phyloP scores from a whole-genome alignment of 2,797 vertebrate species.

The Gouania willdenowi region DNA sequence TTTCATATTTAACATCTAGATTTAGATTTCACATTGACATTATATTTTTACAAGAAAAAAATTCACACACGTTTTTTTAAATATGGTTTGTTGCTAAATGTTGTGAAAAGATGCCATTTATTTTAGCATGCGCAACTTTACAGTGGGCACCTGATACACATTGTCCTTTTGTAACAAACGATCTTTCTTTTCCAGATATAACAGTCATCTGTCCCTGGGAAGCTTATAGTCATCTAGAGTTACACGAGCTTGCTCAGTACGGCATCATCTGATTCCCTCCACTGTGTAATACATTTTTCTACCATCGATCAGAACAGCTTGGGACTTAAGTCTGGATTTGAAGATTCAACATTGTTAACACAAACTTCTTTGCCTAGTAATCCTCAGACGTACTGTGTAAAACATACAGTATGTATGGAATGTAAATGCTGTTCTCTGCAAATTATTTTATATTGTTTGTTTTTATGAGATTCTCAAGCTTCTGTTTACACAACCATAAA shows the following conservation, averaged over 20 bases:
- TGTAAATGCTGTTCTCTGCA: neutral
- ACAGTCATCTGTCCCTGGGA: constrained; percentile 91
- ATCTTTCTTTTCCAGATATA: constrained; percentile 74
- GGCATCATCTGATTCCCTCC: constrained; percentile 80
- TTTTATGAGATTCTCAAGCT: constrained; percentile 25
- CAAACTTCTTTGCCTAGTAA: neutral
- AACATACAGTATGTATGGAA: neutral
- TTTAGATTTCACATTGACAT: too few relatives aligned
- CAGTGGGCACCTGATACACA: too few relatives aligned
- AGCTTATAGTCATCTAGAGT: constrained; percentile 87
- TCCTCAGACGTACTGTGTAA: neutral
- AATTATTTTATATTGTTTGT: constrained; percentile 17
- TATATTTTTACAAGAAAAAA: too few relatives aligned
- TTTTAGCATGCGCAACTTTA: too few relatives aligned
- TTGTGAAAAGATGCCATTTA: too few relatives aligned
- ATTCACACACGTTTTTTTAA: too few relatives aligned
- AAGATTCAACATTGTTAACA: neutral
- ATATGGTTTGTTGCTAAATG: too few relatives aligned
- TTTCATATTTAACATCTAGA: too few relatives aligned
- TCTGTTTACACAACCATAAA: constrained; percentile 12
- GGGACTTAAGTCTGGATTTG: neutral
- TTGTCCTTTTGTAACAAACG: too few relatives aligned
- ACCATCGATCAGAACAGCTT: neutral
- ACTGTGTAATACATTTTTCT: neutral
- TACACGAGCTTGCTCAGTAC: constrained; percentile 86